Conservation (phyloP, 2,113 vertebrate species). For the Rana temporaria region DNA sequence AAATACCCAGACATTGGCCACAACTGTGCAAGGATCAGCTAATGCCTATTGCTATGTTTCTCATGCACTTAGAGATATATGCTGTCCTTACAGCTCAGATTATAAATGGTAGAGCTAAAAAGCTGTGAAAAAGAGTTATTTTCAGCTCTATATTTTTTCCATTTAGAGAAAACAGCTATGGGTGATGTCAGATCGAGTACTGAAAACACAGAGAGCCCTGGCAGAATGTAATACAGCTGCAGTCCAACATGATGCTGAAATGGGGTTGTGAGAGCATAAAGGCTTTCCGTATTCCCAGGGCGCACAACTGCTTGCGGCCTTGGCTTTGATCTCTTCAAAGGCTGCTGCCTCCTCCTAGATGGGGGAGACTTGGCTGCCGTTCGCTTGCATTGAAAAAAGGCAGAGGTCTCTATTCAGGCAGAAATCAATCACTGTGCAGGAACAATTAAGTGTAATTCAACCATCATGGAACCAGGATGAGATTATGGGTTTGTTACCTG, state of each 20-base stretch:
- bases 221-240: conserved; percentile 98
- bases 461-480: conserved; percentile 88
- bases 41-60: conserved; percentile 73
- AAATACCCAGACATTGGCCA: too few species aligned
- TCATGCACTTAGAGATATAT: too few species aligned
- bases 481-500: conserved; percentile 99
- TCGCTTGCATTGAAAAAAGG: conserved; percentile 85
- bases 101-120: conserved; percentile 95
- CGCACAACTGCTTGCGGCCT: conserved; percentile 98
- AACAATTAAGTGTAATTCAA: conserved; percentile 99
- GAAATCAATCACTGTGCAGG: conserved; percentile 97
- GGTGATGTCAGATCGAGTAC: conserved; percentile 98
- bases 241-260: conserved; percentile 97
- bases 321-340: conserved; percentile 99
- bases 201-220: conserved; percentile 97
- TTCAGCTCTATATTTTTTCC: conserved; percentile 75
- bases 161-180: conserved; percentile 77
- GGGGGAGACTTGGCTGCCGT: conserved; percentile 95
- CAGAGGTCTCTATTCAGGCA: conserved; percentile 91
- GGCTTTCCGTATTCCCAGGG: conserved; percentile 99
- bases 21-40: too few species aligned
- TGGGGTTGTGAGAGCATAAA: conserved; percentile 96
- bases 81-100: conserved; percentile 71
- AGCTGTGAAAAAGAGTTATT: conserved; percentile 97
- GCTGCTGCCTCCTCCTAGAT: conserved; percentile 95